Evolutionary conservation across 2,797 vertebrate species (phyloP), one percentile per base, ranked within the genome.

Genomic region (Enteromius viviparus): DNA sequence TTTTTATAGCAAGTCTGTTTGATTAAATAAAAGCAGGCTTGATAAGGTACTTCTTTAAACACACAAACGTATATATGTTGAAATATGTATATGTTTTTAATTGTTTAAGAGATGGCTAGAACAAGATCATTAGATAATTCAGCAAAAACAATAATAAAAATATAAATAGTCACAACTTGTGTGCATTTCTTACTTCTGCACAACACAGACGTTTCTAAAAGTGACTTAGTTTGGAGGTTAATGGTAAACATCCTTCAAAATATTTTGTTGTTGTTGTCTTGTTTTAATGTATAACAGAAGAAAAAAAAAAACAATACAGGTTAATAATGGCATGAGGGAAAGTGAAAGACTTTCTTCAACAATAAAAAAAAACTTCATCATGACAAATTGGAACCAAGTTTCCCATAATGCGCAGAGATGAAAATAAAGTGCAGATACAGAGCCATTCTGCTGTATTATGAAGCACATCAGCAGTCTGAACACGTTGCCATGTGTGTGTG

Each of bases 401-500:
- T 81, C 8, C 60, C 26, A 51, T 40, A 34, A 9, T 62, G 19
- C 60, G 23, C 32, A 17, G 21, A 29, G 45, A 45, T 66, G 12
- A 71, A 26, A 42, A 58, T 76, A 60, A 82, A 76, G 34, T 42
- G 51, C 23, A 76, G 37, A 77, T 60, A 77, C 45, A 55, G 64
- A 71, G 75, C 45, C 47, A 83, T 60, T 75, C 53, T 78, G 42
- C 66, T 77, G 45, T 74, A 47, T 69, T 72, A 76, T 60, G 32
- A 79, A 51, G 49, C 34, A 45, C 76, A 82, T 84, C 66, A 21
- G 34, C 74, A 85, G 72, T 82, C 78, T 23, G 23, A 37, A 64
- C 60, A 85, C 76, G 76, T 84, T 53, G 78, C 78, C 64, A 76
- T 79, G 66, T 15, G 80, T 78, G 21, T 47, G 34, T 55, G 40